Base-by-base conservation (phyloP, 2,797 vertebrate genomes). In the Uromys caudimaculatus region DNA sequence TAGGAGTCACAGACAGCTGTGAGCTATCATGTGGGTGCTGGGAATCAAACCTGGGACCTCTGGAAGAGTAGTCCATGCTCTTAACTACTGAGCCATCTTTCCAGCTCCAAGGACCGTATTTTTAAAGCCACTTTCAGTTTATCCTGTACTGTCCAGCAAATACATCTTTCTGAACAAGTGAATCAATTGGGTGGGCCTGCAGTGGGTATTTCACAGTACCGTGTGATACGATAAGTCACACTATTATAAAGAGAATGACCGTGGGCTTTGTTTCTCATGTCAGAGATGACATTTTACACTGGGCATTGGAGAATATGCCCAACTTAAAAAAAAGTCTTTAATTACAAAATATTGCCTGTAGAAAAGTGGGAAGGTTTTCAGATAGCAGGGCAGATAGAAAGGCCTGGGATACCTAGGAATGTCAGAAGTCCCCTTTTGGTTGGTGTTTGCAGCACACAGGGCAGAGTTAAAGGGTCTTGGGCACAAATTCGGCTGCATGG, bases 211-310 rank as follows among this genome's bases (percentile, higher is more conserved):
- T 96, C 60, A 82, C 50, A 89, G 21, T 50, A 21, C 21, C 60
- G 13, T 71, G 3, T 47, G 60, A 23, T 35, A 9, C 41, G 50
- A 35, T 35, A 5, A n/a, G 41, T 44, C 44, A 44, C 44, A 19
- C 35, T 69, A 47, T 6, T 27, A 13, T n/a, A 81, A 56, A 35
- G 21, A 89, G 62, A 16, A 19, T 23, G 73, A 38, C 47, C 58
- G 54, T 35, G 8, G 75, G 64, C 60, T 94, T 93, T 81, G 35
- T 93, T 56, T 93, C 54, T 60, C 19, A 4, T 71, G 35, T 82
- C 78, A 29, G 50, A 89, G 23, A 76, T 94, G 84, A 58, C 19
- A 64, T 84, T 84, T 92, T 77, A 86, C n/a, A 47, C 60, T 64
- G 58, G 21, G 13, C 89, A 62, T 84, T 95, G 56, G 78, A 93